A percentile compares a stretch with the other conserved stretches of the same genome.
These are phyloP conservation scores for Malthinus flaveolus DNA, from an alignment of 2,888 invertebrate genomes.

Conservation along the genomic window DNA sequence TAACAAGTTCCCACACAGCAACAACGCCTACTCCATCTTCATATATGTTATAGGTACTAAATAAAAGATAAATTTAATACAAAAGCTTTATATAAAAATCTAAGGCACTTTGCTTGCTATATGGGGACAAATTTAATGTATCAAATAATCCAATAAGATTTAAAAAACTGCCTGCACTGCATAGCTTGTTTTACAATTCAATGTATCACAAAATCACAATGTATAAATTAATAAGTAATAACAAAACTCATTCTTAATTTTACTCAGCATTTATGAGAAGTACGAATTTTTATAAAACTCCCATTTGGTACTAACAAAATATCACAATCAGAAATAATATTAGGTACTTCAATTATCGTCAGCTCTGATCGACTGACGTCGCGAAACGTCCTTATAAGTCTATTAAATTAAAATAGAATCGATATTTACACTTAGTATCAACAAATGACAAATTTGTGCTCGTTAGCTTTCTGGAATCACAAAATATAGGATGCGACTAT, in stretches of 20 bases:
- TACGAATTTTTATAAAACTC: background rate
- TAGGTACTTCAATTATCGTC: background rate
- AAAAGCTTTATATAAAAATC: background rate
- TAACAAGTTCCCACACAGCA: background rate
- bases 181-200: background rate
- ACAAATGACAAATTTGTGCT: too few species aligned
- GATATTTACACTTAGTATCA: too few species aligned
- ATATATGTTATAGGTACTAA: background rate
- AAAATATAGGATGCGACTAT: too few species aligned
- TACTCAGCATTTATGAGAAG: too few species aligned
- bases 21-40: background rate
- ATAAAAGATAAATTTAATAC: background rate
- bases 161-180: background rate
- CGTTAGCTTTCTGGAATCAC: too few species aligned
- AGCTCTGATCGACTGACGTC: too few species aligned
- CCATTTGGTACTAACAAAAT: conserved; percentile 14
- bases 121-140: background rate
- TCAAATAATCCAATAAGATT: background rate
- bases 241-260: too few species aligned
- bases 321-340: conserved; percentile 9
- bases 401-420: too few species aligned
- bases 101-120: conserved; percentile 4
- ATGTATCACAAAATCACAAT: conserved; percentile 3
- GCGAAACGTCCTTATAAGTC: too few species aligned
- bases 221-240: background rate